Percentiles rank a stretch among this genome's conserved stretches.
These are phyloP conservation scores for Cantharis rufa DNA, from an alignment of 2,888 invertebrate genomes.

Conservation along the genomic window DNA sequence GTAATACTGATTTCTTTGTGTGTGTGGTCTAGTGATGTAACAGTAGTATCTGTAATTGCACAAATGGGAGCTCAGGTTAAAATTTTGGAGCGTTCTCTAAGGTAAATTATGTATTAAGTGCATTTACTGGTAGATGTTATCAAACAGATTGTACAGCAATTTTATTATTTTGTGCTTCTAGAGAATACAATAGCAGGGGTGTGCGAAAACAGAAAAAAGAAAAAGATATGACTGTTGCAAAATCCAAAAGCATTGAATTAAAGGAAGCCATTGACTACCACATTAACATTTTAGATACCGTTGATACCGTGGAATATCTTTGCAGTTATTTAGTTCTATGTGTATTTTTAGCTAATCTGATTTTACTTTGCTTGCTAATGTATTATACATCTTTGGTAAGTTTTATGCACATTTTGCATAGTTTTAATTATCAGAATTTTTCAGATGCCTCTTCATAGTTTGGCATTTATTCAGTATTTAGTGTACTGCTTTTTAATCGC, in stretches of 20 bases:
- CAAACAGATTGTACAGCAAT: too few relatives aligned
- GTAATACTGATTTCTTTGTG: slow-evolving; percentile 8
- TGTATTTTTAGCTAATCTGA: slow-evolving; percentile 10
- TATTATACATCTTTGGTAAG: neutral
- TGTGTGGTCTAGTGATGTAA: slow-evolving; percentile 8
- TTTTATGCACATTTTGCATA: neutral
- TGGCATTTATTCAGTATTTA: slow-evolving; percentile 31
- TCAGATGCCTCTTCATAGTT: slow-evolving; percentile 28
- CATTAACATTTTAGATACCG: slow-evolving; percentile 26
- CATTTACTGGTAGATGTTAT: too few relatives aligned
- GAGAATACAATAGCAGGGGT: neutral
- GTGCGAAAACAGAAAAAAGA: neutral
- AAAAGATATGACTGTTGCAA: neutral
- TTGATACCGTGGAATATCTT: slow-evolving; percentile 30
- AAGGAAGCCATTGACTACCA: slow-evolving; percentile 33
- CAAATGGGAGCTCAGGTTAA: slow-evolving; percentile 12
- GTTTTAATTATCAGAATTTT: neutral
- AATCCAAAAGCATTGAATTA: neutral
- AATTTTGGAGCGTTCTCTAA: slow-evolving; percentile 12
- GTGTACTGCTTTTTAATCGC: slow-evolving; percentile 34
- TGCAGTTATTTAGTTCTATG: slow-evolving; percentile 20
- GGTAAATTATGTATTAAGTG: too few relatives aligned
- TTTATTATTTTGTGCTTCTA: neutral
- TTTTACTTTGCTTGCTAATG: slow-evolving; percentile 6
- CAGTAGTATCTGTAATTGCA: slow-evolving; percentile 11